These are phyloP conservation scores for Oedothorax gibbosus DNA, from an alignment of 1,140 invertebrate genomes.

Conservation along the genomic window DNA sequence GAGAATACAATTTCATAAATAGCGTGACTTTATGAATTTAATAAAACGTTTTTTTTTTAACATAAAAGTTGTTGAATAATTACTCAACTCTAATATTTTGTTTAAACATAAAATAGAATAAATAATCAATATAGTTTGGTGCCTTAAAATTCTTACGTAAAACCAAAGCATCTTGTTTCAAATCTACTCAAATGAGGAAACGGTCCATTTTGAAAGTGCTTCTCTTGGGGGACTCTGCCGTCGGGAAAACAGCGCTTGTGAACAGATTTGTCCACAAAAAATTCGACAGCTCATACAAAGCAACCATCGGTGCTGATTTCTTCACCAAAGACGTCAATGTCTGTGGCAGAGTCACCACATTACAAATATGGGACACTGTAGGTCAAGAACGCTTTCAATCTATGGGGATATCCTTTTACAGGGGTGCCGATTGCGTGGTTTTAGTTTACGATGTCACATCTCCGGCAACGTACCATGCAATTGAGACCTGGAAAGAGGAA, in stretches of 20 bases:
- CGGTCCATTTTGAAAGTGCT: constrained; percentile 97
- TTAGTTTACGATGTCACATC: constrained; percentile 97
- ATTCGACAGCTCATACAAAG: constrained; percentile 99
- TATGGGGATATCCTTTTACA: constrained; percentile 98
- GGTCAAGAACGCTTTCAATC: constrained; percentile 99
- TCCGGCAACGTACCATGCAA: constrained; percentile 96
- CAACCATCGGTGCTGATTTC: constrained; percentile 99
- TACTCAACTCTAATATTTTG: too few relatives aligned
- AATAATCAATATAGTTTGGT: too few relatives aligned
- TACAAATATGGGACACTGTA: constrained; percentile 99
- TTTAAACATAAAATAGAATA: too few relatives aligned
- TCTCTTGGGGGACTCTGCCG: constrained; percentile 95
- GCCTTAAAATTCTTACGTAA: too few relatives aligned
- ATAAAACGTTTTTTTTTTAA: too few relatives aligned
- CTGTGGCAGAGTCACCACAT: constrained; percentile 97
- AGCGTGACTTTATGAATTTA: too few relatives aligned
- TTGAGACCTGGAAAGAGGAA: constrained; percentile 99
- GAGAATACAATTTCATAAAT: too few relatives aligned
- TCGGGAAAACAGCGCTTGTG: constrained; percentile 99
- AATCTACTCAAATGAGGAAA: constrained; percentile 77
- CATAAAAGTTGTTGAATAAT: too few relatives aligned
- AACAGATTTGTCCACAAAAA: constrained; percentile 99
- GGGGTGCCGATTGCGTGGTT: constrained; percentile 99
- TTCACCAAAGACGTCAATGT: constrained; percentile 99
- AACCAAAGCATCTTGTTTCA: too few relatives aligned